A percentile compares a stretch with the other conserved stretches of the same genome.
Evolutionary conservation across 2,797 vertebrate species (phyloP).

Genomic region (Clarias pachynema): DNA sequence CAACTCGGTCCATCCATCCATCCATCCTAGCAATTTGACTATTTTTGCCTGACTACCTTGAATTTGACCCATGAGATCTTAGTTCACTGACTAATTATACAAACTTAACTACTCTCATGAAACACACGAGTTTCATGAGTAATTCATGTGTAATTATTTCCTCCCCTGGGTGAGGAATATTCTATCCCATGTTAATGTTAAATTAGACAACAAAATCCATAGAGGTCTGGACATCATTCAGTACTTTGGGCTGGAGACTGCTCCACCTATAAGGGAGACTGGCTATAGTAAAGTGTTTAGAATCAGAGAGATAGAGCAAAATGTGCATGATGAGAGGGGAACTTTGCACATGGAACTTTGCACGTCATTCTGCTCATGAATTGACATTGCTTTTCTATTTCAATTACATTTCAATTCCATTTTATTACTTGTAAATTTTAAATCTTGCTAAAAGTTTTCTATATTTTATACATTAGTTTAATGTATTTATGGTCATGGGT

Average conservation of each 20-base stretch:
- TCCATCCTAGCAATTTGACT: too few species aligned
- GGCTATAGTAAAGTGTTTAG: background rate
- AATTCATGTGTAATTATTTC: background rate
- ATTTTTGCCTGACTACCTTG: too few species aligned
- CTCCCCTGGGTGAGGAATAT: background rate
- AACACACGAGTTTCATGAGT: background rate
- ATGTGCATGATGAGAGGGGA: background rate
- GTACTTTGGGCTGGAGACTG: background rate
- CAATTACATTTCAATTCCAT: too few species aligned
- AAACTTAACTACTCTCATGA: background rate
- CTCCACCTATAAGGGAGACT: conserved; percentile 1
- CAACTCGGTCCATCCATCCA: too few species aligned
- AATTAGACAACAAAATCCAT: background rate
- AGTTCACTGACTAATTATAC: background rate
- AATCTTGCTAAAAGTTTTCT: too few species aligned
- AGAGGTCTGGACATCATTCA: background rate
- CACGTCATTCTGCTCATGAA: too few species aligned
- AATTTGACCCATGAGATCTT: too few species aligned
- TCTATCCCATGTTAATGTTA: background rate
- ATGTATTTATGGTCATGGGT: too few species aligned
- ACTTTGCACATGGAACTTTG: too few species aligned
- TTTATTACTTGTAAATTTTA: too few species aligned
- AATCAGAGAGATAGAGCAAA: background rate
- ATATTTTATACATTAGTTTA: too few species aligned
- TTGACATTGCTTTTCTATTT: too few species aligned